Evolutionary conservation across 1,140 invertebrate genomes (phyloP), one percentile per base, ranked within the genome.

Genomic region (Drosophila jambulina): DNA sequence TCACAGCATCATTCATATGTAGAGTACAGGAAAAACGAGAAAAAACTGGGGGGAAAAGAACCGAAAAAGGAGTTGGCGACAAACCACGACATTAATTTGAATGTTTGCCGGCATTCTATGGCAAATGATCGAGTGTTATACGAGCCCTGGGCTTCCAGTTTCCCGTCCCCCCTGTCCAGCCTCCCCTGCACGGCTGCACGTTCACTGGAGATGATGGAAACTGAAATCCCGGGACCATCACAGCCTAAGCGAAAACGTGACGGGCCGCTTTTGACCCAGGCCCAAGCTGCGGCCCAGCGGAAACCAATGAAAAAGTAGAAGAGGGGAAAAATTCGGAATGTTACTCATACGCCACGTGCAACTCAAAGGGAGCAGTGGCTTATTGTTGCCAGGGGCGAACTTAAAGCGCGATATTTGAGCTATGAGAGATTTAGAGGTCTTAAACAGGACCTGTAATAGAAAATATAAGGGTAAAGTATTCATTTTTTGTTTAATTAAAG

Each of bases 301-400:
- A 76, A 60, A 68, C 38, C 40, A 70, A 74, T 68, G 61, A 65
- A 80, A 57, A 56, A 51, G 63, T 48, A 25, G 21, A 56, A 38
- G 53, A 53, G 83, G 5, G 15, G 25, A 51, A 88, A 88, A 64
- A 46, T 25, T 34, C 36, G 63, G 75, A 84, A 86, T 70, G 80
- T 86, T 86, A 48, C 80, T 87, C 83, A 86, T 86, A 87, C 83
- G 83, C 79, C 83, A 86, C 83, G 83, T 86, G 83, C 76, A 87
- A 81, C 82, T 19, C 65, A 29, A 51, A 38, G 40, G 53, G 48
- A 65, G 63, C 75, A 48, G 75, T 78, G 75, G 74, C 23, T 23
- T 7, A 25, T 25, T 48, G 45, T 48, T 25, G 21, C 45, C 23
- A 25, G 13, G 21, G 45, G 38, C 32, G 0, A 19, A 29, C n/a